A percentile compares a stretch with the other conserved stretches of the same genome.
These are phyloP conservation scores for Auanema sp. DNA, from an alignment of 2,888 invertebrate species.

Conservation along the genomic window DNA sequence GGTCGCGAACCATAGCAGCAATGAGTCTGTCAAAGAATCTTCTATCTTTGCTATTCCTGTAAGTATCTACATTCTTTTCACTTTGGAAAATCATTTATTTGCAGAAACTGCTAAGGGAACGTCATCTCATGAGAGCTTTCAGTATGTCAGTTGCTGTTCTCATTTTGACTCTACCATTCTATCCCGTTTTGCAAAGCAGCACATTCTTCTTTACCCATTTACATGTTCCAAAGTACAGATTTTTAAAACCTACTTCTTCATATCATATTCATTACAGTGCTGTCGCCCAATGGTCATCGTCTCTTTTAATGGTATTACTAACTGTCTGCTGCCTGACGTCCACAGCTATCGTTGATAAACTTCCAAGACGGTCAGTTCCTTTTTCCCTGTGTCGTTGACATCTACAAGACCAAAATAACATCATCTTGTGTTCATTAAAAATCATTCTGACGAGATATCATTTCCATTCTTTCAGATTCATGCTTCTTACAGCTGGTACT, in stretches of 20 bases:
- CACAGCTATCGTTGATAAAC: slow-evolving; percentile 42
- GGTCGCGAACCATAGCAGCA: slow-evolving; percentile 19
- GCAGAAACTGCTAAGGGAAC: slow-evolving; percentile 33
- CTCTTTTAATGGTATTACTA: slow-evolving; percentile 52
- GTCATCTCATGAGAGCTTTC: slow-evolving; percentile 51
- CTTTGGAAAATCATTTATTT: background rate
- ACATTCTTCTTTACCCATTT: slow-evolving; percentile 50
- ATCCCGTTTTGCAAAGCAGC: slow-evolving; percentile 56
- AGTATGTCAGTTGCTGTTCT: slow-evolving; percentile 48
- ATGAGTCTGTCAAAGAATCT: slow-evolving; percentile 10
- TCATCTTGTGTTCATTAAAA: no score
- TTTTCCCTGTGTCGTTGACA: slow-evolving; percentile 5
- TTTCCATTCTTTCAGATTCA: slow-evolving; percentile 13
- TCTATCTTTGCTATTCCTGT: slow-evolving; percentile 2
- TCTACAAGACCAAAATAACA: no score
- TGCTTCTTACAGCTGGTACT: slow-evolving; percentile 30
- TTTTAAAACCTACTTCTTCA: background rate
- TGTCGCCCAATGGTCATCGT: slow-evolving; percentile 42
- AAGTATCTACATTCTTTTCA: no score
- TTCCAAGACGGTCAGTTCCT: slow-evolving; percentile 38
- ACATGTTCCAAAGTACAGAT: slow-evolving; percentile 32
- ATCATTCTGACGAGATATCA: background rate
- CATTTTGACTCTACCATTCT: slow-evolving; percentile 54
- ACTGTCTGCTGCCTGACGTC: slow-evolving; percentile 46
- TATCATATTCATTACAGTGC: background rate